phyloP scores from a whole-genome alignment of 1,140 invertebrate genomes.

The Metopolophium dirhodum region DNA sequence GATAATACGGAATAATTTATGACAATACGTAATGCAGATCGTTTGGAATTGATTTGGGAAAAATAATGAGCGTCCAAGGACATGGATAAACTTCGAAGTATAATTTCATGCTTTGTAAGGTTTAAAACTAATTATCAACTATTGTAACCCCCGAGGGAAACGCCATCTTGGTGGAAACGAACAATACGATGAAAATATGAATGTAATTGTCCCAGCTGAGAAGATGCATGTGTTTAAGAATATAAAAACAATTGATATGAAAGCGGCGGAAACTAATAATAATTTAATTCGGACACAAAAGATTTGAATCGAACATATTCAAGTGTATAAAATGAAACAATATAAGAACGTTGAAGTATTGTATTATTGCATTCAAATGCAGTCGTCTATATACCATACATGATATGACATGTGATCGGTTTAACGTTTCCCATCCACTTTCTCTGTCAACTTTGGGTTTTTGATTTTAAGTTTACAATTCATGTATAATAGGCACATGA shows the following conservation, averaged over 20 bases:
- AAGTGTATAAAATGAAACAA: not conserved
- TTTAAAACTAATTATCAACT: conserved; percentile 25
- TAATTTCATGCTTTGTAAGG: conserved; percentile 19
- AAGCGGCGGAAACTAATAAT: not conserved
- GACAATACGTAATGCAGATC: not conserved
- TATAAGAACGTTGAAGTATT: not conserved
- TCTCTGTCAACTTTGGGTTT: not conserved
- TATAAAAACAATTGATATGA: not conserved
- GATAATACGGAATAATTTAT: not conserved
- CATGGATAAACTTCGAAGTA: conserved; percentile 8
- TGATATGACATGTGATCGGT: not conserved
- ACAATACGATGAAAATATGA: not conserved
- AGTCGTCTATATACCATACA: not conserved
- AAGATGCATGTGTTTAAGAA: not conserved
- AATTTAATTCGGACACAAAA: not conserved
- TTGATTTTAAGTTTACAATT: not conserved
- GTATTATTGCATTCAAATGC: not conserved
- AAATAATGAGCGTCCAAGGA: not conserved
- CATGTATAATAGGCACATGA: too few species aligned
- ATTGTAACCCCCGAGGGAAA: not conserved
- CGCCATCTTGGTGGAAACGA: not conserved
- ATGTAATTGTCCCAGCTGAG: not conserved
- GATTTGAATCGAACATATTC: not conserved
- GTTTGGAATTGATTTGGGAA: not conserved
- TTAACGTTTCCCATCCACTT: not conserved